A percentile compares a stretch with the other conserved stretches of the same genome.
Evolutionary conservation across 2,113 vertebrate species (phyloP).

Genomic region (Romanogobio albipinnatus): DNA sequence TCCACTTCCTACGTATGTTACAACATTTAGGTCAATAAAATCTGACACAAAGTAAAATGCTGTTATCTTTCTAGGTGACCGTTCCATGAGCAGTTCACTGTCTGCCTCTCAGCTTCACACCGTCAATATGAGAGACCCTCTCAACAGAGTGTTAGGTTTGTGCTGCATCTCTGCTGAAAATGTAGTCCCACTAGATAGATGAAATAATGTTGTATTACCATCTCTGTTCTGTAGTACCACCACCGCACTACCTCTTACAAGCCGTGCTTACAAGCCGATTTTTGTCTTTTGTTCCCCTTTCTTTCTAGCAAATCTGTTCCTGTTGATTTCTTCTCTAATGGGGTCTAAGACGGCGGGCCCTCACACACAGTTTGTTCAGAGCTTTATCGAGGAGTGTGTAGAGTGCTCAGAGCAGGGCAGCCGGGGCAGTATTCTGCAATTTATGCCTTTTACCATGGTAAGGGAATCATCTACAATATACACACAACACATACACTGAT

Average conservation of each 20-base stretch:
- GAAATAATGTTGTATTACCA: background rate
- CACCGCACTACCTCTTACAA: background rate
- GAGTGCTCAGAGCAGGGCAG: conserved; percentile 93
- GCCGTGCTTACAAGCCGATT: background rate
- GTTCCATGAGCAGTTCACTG: conserved; percentile 93
- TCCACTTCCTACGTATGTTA: background rate
- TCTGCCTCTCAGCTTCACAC: conserved; percentile 97
- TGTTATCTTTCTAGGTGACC: conserved; percentile 75
- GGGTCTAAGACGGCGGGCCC: conserved; percentile 90
- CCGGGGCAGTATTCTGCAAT: conserved; percentile 93
- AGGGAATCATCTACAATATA: conserved; percentile 61
- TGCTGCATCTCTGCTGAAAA: background rate
- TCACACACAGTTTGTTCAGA: conserved; percentile 98
- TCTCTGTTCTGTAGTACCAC: background rate
- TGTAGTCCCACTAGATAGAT: background rate
- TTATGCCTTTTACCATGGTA: conserved; percentile 98
- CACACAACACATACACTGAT: background rate
- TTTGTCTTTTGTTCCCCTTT: background rate
- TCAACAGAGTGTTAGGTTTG: conserved; percentile 94
- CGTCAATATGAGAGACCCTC: conserved; percentile 93
- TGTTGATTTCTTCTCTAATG: conserved; percentile 93
- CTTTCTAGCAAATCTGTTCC: conserved; percentile 90
- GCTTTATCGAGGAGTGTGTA: conserved; percentile 97
- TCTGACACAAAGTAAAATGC: background rate
- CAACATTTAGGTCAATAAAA: background rate